phyloP scores from a whole-genome alignment of 1,140 invertebrate species.

The Cydia pomonella region DNA sequence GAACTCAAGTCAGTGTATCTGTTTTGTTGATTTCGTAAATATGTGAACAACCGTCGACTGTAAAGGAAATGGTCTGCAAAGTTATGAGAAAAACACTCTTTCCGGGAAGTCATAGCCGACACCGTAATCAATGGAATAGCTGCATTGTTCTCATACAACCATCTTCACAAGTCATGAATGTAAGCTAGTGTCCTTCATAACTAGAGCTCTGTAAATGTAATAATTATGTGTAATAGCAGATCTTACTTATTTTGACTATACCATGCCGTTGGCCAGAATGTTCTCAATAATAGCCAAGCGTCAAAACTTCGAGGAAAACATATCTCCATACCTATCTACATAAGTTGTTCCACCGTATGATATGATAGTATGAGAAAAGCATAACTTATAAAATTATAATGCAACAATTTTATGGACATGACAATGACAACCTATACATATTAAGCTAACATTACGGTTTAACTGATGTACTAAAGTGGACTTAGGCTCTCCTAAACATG shows the following conservation, averaged over 20 bases:
- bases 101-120: conserved; percentile 48
- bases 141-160: conserved; percentile 48
- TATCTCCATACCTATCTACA: background rate
- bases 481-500: no score
- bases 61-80: conserved; percentile 45
- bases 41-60: conserved; percentile 28
- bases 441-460: no score
- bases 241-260: background rate
- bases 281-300: background rate
- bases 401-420: background rate
- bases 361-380: background rate
- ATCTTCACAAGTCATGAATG: conserved; percentile 36
- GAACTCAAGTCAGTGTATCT: background rate
- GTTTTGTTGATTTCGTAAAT: background rate
- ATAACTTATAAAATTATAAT: background rate
- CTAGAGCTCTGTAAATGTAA: background rate
- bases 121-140: conserved; percentile 47
- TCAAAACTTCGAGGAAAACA: conserved; percentile 11
- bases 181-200: background rate
- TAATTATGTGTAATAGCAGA: background rate
- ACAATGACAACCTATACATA: no score
- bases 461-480: no score
- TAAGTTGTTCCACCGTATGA: background rate
- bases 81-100: conserved; percentile 49
- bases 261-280: background rate